phyloP scores from a whole-genome alignment of 2,113 vertebrate genomes.

The Saguinus imperator region DNA sequence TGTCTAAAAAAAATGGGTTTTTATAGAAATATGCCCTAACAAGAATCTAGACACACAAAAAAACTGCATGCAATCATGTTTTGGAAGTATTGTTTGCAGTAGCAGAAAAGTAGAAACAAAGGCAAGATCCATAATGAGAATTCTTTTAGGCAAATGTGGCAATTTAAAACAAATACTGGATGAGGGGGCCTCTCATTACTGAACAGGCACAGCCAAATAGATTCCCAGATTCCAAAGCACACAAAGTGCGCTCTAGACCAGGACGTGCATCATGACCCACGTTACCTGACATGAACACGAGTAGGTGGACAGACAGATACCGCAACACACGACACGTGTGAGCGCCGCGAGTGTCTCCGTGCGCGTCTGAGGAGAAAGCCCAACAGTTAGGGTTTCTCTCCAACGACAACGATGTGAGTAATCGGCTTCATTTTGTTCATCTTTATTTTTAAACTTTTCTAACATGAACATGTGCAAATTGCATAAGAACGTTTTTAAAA shows the following conservation, averaged over 20 bases:
- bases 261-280: neutral
- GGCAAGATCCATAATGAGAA: neutral
- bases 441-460: neutral
- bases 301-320: neutral
- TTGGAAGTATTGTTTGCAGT: neutral
- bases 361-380: neutral
- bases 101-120: neutral
- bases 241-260: neutral
- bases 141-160: neutral
- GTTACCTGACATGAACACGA: neutral
- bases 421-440: neutral
- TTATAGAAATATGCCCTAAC: neutral
- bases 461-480: neutral
- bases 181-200: rapidly evolving
- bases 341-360: rapidly evolving
- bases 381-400: rapidly evolving
- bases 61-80: neutral
- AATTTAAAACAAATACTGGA: neutral
- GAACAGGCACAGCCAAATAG: neutral
- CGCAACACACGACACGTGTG: rapidly evolving
- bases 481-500: neutral
- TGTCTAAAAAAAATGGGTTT: too few relatives aligned
- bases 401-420: rapidly evolving
- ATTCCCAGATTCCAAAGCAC: neutral
- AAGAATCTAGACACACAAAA: neutral